Evolutionary conservation across 2,113 vertebrate species (phyloP), one percentile per base, ranked within the genome.

Genomic region (Plestiodon gilberti): DNA sequence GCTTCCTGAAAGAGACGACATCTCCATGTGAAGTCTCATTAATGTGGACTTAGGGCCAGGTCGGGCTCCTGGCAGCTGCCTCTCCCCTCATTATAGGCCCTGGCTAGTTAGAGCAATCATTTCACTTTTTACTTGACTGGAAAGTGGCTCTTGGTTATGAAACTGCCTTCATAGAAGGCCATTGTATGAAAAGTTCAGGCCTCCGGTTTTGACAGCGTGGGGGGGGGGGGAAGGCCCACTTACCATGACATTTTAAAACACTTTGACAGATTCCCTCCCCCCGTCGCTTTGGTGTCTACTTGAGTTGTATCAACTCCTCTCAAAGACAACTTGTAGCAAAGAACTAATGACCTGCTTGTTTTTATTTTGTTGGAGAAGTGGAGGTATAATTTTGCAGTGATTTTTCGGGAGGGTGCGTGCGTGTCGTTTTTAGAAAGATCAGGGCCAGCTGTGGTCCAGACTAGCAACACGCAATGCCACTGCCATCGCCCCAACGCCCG

Each of bases 11-110:
- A 81, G 78, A 76, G 78, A 88, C 33, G 78, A 52, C 86, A 83
- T 91, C 91, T 91, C 91, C 78, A 84, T 40, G 62, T 89, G 93
- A 91, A 91, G 93, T 88, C 93, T 95, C 93, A 93, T 94, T 95
- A 95, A 90, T 81, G 22, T 67, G 38, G 74, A 88, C 89, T 90
- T 84, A 89, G 85, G 89, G 91, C 90, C 87, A 82, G 88, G 76
- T 70, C 28, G 73, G 80, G 87, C 70, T 85, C 82, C 81, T 40
- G 71, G 48, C 25, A 23, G 78, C 83, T 88, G 89, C 88, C 87
- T 90, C 73, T 87, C 84, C 86, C 88, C 93, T 93, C 89, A 84
- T 81, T 84, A 88, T 43, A 76, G 35, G 61, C 82, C 40, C 10
- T 28, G 59, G 23, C 82, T 88, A 74, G 89, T 95, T 95, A 95